These are phyloP conservation scores for Rhinolophus ferrumequinum DNA, from an alignment of 2,113 vertebrate species.

Conservation along the genomic window DNA sequence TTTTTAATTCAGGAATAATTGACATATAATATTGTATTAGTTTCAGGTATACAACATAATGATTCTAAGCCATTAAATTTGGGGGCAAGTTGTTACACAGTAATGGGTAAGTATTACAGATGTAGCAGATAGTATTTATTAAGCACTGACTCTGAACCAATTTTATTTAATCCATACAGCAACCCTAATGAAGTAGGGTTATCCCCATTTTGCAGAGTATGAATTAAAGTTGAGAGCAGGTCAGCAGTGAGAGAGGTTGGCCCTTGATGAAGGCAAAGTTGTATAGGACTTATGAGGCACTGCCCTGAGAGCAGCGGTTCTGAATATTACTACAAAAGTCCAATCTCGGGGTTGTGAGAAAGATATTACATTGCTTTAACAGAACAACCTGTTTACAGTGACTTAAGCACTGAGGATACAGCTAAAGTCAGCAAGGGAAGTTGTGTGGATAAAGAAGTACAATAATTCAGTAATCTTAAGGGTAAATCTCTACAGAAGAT, in stretches of 20 bases:
- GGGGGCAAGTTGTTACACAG: not conserved
- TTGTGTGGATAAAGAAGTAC: not conserved
- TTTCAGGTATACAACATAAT: not conserved
- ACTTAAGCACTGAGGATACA: not conserved
- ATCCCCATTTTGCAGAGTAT: not conserved
- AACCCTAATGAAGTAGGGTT: not conserved
- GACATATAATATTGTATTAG: not conserved
- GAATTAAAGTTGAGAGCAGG: not conserved
- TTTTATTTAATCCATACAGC: not conserved
- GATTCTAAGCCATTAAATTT: not conserved
- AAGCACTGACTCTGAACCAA: not conserved
- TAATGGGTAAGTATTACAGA: not conserved
- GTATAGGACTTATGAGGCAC: not conserved
- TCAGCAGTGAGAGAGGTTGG: not conserved
- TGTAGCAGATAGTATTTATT: too few relatives aligned
- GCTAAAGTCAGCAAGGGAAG: not conserved
- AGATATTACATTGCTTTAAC: not conserved
- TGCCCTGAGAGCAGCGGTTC: not conserved
- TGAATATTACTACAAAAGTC: not conserved
- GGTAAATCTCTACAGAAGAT: not conserved
- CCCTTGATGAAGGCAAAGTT: fast-evolving
- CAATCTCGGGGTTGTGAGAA: not conserved
- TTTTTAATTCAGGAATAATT: not conserved
- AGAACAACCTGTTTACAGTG: not conserved
- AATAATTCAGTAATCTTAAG: not conserved